Evolutionary conservation across 2,113 vertebrate species (phyloP).

Genomic region (Xerus inauris): DNA sequence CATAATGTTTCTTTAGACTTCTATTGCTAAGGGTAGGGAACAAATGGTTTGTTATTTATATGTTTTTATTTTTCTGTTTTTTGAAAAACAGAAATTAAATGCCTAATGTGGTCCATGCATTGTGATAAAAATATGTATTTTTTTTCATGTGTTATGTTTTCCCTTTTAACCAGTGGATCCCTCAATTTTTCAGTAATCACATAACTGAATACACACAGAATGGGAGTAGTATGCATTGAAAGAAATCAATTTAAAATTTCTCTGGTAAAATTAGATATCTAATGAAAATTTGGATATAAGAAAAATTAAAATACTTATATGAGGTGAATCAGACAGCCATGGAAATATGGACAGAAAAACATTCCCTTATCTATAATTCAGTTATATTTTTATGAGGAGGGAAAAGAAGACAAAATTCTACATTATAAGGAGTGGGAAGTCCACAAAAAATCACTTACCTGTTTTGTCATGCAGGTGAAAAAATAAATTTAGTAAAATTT

Average conservation of each 20-base stretch:
- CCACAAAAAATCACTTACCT: neutral
- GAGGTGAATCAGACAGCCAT: neutral
- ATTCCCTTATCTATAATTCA: neutral
- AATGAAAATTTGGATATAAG: neutral
- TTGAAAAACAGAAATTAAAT: neutral
- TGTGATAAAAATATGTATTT: neutral
- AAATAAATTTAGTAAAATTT: neutral
- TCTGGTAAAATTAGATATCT: neutral
- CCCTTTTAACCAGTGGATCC: neutral
- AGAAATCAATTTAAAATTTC: conserved; percentile 2
- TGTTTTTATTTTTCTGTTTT: neutral
- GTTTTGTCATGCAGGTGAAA: neutral
- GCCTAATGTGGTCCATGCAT: neutral
- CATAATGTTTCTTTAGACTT: neutral
- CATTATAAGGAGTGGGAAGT: neutral
- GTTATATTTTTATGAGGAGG: neutral
- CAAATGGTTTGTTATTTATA: neutral
- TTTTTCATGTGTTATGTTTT: neutral
- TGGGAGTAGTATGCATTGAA: neutral
- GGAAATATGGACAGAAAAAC: neutral
- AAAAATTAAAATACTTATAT: neutral
- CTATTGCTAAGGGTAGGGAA: neutral
- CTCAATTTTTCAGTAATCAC: neutral
- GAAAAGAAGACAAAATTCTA: neutral
- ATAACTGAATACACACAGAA: neutral